Conservation (phyloP, 1,140 invertebrate species). For the Palaemon carinicauda region DNA sequence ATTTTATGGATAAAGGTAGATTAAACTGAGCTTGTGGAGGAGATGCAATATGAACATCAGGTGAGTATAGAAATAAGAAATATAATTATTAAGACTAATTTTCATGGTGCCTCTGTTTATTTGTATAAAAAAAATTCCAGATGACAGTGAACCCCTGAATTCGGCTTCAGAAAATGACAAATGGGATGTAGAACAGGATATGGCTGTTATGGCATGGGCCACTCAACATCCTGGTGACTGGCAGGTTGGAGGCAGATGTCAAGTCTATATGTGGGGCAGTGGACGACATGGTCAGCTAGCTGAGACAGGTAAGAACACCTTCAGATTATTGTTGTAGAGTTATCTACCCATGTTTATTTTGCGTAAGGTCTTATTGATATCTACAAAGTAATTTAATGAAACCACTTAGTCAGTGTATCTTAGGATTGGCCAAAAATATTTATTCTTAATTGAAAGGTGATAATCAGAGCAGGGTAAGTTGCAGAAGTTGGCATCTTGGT, state of each 20-base stretch:
- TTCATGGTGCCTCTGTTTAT: not conserved
- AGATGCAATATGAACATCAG: too few species aligned
- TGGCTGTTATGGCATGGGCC: slow-evolving; percentile 73
- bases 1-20: too few species aligned
- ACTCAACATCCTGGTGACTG: slow-evolving; percentile 73
- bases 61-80: too few species aligned
- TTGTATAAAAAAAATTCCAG: slow-evolving; percentile 63
- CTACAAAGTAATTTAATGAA: too few species aligned
- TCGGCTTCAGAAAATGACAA: slow-evolving; percentile 29
- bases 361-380: too few species aligned
- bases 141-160: slow-evolving; percentile 47
- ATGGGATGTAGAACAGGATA: slow-evolving; percentile 67
- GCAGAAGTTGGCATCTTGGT: too few species aligned
- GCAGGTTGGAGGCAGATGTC: slow-evolving; percentile 74
- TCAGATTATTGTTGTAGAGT: not conserved
- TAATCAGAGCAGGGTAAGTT: too few species aligned
- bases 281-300: slow-evolving; percentile 74
- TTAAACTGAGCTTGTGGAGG: too few species aligned
- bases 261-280: slow-evolving; percentile 74
- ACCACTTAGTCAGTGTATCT: not conserved
- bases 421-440: too few species aligned
- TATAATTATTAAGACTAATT: too few species aligned
- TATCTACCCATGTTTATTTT: too few species aligned
- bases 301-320: slow-evolving; percentile 66
- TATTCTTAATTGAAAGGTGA: too few species aligned